Evolutionary conservation across 2,113 vertebrate species (phyloP), one percentile per base, ranked within the genome.

Genomic region (Mesitornis unicolor): DNA sequence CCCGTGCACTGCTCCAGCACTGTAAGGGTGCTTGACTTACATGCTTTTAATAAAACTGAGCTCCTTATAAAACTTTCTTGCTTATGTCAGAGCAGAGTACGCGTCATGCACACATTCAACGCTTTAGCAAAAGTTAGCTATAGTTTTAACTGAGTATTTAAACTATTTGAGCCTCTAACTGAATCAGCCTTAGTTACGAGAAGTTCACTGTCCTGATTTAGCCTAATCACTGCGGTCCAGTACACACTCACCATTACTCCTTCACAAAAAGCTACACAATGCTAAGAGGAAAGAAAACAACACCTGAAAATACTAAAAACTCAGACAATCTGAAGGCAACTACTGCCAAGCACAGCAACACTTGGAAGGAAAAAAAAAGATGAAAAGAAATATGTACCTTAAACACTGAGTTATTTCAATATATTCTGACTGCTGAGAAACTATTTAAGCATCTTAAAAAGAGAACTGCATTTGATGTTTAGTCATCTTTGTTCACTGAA

Each of bases 181-280:
- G 2, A 38, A 65, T 35, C 82, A 82, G 45, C 18, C 24, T 82
- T 48, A 67, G 9, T 48, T 59, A 35, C 0, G 10, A 53, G 17
- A 56, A 59, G 76, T 31, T 14, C 14, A 24, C 35, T 25, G 18
- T 15, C 63, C 38, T 43, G 40, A n/a, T 48, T 71, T 67, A 70
- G 76, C 14, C n/a, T n/a, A n/a, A n/a, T 78, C 59, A 1, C 35
- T 11, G 8, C 26, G 65, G 29, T 3, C 43, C 36, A 38, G 64
- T 4, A 38, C 28, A 64, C 11, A 8, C 35, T n/a, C 20, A 20
- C 29, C n/a, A 13, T 9, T 7, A 33, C 8, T 11, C 65, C 45
- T 43, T 28, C 48, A 25, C 0, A 0, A 57, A 51, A 64, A 15
- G 18, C 35, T 18, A 10, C 1, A 13, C 10, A 56, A 38, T 45